These are phyloP conservation scores for Bergia sp. DNA, from an alignment of 92 coral and sea anemone genomes.

Conservation along the genomic window DNA sequence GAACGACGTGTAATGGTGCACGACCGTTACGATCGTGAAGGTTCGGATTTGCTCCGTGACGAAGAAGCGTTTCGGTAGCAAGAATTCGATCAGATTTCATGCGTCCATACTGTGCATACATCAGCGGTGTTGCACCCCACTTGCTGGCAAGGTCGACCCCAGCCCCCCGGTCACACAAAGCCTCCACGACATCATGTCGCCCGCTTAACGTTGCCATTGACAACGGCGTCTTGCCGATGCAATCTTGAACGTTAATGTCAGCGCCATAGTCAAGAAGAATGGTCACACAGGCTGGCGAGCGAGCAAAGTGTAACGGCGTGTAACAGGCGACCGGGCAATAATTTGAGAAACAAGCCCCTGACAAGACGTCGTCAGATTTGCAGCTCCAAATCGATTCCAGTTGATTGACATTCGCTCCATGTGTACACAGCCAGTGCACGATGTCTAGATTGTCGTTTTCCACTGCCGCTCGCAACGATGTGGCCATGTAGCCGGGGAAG, in stretches of 20 bases:
- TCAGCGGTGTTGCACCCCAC: constrained; percentile 82
- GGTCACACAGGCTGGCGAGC: constrained; percentile 26
- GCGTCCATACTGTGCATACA: constrained; percentile 78
- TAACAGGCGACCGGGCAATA: constrained; percentile 70
- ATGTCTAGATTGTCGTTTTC: constrained; percentile 61
- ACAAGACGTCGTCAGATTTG: constrained; percentile 51
- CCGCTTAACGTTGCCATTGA: constrained; percentile 82
- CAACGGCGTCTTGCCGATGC: constrained; percentile 75
- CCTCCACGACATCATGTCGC: constrained; percentile 61
- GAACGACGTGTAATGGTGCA: constrained; percentile 71
- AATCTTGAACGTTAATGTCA: constrained; percentile 59
- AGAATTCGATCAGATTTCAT: constrained; percentile 59
- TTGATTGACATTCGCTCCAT: constrained; percentile 66
- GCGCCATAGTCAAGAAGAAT: constrained; percentile 40
- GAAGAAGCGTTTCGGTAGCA: constrained; percentile 71
- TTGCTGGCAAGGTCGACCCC: constrained; percentile 60
- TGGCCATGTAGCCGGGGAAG: constrained; percentile 58
- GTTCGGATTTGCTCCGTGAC: constrained; percentile 67
- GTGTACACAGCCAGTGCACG: constrained; percentile 61
- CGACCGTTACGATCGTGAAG: constrained; percentile 77
- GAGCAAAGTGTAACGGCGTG: constrained; percentile 75
- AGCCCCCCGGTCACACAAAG: constrained; percentile 65
- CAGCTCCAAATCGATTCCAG: constrained; percentile 65
- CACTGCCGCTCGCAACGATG: constrained; percentile 74
- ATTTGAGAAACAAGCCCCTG: constrained; percentile 67